phyloP scores from a whole-genome alignment of 2,888 invertebrate species.

The Geophilus truncorum region DNA sequence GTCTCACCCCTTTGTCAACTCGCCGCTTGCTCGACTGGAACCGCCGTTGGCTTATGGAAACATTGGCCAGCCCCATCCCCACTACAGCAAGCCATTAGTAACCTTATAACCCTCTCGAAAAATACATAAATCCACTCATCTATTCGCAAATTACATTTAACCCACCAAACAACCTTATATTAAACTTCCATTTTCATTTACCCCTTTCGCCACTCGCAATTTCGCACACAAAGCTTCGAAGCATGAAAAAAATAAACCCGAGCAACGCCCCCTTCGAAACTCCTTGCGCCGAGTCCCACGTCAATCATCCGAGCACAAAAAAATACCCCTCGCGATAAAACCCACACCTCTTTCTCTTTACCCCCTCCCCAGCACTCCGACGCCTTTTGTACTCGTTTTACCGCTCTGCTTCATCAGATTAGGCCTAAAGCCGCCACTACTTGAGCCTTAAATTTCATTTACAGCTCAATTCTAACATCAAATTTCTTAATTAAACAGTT shows the following conservation, averaged over 20 bases:
- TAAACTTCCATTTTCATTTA: not conserved
- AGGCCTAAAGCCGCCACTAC: not conserved
- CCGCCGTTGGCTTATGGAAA: constrained; percentile 2
- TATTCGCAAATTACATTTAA: not conserved
- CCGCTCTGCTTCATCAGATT: not conserved
- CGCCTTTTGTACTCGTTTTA: not conserved
- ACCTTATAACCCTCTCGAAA: not conserved
- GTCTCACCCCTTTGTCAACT: not conserved
- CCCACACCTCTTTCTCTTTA: not conserved
- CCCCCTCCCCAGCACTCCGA: not conserved
- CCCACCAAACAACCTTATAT: not conserved
- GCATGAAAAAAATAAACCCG: not conserved
- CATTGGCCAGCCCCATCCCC: not conserved
- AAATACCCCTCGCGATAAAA: not conserved
- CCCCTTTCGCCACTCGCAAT: not conserved
- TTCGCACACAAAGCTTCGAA: not conserved
- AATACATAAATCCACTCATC: not conserved
- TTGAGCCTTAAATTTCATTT: not conserved
- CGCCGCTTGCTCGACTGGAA: not conserved
- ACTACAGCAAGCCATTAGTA: not conserved
- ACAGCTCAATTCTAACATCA: not conserved
- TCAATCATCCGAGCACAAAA: not conserved
- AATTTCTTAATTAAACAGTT: constrained; percentile 16
- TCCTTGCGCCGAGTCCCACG: not conserved
- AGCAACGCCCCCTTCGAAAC: not conserved